phyloP scores from a whole-genome alignment of 2,797 vertebrate genomes.

The Eleutherodactylus coqui region DNA sequence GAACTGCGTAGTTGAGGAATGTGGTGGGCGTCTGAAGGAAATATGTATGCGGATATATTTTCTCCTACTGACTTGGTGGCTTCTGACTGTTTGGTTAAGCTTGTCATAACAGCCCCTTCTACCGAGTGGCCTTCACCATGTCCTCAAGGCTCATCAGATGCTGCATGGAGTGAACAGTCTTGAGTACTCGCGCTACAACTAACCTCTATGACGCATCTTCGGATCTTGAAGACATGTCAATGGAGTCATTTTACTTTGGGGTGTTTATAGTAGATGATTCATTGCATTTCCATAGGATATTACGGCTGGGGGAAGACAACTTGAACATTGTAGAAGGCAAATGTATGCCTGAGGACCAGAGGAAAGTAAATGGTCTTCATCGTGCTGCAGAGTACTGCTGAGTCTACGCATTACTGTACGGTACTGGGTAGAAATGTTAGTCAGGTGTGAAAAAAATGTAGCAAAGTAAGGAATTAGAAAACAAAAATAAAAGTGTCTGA shows the following conservation, averaged over 20 bases:
- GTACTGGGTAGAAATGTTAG: too few relatives aligned
- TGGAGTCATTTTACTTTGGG: not conserved
- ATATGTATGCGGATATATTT: not conserved
- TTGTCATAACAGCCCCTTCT: constrained; percentile 12
- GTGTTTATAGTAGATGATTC: constrained; percentile 13
- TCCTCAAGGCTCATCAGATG: not conserved
- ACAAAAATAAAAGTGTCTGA: too few relatives aligned
- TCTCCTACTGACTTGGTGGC: constrained; percentile 21
- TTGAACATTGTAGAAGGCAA: not conserved
- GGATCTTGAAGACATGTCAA: not conserved
- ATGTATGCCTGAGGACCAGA: not conserved
- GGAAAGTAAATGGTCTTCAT: not conserved
- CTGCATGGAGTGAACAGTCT: not conserved
- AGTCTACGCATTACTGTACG: too few relatives aligned
- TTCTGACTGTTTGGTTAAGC: constrained; percentile 24
- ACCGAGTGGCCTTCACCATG: not conserved
- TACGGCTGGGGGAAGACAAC: not conserved
- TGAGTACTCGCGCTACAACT: not conserved
- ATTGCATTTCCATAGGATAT: constrained; percentile 45
- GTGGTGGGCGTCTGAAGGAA: constrained; percentile 23
- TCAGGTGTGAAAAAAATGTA: too few relatives aligned
- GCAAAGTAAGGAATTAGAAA: too few relatives aligned
- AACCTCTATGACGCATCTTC: not conserved
- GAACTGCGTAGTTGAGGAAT: not conserved
- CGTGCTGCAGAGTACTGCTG: not conserved